phyloP scores from a whole-genome alignment of 2,888 invertebrate genomes.

The Amphipoea oculea region DNA sequence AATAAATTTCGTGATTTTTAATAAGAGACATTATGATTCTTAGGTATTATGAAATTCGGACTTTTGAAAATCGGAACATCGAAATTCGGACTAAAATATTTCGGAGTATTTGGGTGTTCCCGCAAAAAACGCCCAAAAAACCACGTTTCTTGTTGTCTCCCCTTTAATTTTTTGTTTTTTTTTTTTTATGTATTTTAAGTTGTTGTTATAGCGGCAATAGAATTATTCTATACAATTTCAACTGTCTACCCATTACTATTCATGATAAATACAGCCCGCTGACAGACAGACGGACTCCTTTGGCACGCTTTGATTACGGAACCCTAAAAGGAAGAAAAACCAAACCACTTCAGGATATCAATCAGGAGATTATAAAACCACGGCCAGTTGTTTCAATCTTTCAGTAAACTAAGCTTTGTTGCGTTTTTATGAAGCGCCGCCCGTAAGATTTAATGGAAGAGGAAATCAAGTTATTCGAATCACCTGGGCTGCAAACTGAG shows the following conservation, averaged over 20 bases:
- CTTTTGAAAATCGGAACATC: too few species aligned
- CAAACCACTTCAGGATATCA: background rate
- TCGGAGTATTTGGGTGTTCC: too few species aligned
- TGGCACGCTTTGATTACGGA: background rate
- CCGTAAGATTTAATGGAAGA: slow-evolving; percentile 31
- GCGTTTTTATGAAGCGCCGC: slow-evolving; percentile 27
- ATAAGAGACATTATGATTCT: too few species aligned
- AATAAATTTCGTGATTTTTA: too few species aligned
- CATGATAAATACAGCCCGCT: background rate
- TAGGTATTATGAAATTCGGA: too few species aligned
- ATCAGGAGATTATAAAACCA: slow-evolving; percentile 36
- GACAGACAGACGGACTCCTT: background rate
- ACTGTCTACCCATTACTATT: background rate
- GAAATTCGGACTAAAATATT: too few species aligned
- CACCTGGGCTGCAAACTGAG: slow-evolving; percentile 21
- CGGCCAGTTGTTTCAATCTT: slow-evolving; percentile 8
- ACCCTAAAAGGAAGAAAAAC: background rate
- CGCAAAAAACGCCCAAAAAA: background rate
- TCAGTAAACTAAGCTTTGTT: slow-evolving; percentile 3
- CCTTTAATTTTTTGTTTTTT: too few species aligned
- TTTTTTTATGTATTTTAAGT: background rate
- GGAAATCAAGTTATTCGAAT: slow-evolving; percentile 44
- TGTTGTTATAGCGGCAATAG: background rate
- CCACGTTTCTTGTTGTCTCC: background rate
- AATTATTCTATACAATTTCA: background rate